Conservation (phyloP, 2,797 vertebrate genomes). For the Phrynocephalus vlangalii region DNA sequence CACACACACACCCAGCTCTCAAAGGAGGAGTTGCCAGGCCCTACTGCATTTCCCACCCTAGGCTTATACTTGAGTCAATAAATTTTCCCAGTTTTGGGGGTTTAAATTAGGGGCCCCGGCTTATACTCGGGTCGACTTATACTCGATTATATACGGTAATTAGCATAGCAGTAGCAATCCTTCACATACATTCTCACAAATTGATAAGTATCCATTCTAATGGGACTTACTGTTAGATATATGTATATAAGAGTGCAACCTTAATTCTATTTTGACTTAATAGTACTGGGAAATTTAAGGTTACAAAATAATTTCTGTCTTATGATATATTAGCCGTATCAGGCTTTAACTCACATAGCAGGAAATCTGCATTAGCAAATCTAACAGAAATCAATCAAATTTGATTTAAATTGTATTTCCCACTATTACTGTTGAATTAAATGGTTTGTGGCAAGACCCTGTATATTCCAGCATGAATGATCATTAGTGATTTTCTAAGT, state of each 20-base stretch:
- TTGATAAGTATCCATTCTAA: too few relatives aligned
- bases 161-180: neutral
- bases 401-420: conserved; percentile 26
- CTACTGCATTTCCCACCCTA: too few relatives aligned
- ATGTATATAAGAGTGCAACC: neutral
- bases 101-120: too few relatives aligned
- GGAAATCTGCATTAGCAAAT: neutral
- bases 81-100: too few relatives aligned
- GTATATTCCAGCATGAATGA: neutral
- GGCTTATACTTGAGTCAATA: too few relatives aligned
- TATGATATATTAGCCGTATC: neutral
- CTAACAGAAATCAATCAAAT: neutral
- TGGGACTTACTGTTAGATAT: neutral
- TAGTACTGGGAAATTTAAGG: neutral
- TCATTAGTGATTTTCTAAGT: neutral
- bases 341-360: neutral
- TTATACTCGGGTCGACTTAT: too few relatives aligned
- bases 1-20: too few relatives aligned
- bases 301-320: neutral
- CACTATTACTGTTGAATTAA: neutral
- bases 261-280: neutral
- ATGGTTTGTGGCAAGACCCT: neutral
- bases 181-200: neutral
- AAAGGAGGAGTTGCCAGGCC: too few relatives aligned
- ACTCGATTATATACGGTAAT: too few relatives aligned